Percentiles rank a stretch among this genome's conserved stretches.
phyloP scores from a whole-genome alignment of 1,140 invertebrate species.

The Drosophila serrata region DNA sequence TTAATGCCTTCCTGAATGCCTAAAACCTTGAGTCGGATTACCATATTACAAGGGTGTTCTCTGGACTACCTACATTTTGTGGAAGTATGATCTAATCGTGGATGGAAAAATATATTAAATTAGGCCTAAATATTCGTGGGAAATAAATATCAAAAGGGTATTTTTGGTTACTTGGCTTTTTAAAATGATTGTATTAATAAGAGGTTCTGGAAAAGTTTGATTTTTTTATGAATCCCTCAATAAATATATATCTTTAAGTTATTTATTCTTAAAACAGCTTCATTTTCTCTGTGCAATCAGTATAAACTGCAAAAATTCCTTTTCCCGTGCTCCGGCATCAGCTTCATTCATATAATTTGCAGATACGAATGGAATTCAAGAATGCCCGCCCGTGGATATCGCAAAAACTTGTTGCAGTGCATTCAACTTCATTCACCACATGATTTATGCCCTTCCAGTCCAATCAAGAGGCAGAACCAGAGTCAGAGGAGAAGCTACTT shows the following conservation, averaged over 20 bases:
- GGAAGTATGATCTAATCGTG: conserved; percentile 33
- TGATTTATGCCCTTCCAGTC: conserved; percentile 49
- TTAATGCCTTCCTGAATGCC: conserved; percentile 57
- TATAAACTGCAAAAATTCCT: conserved; percentile 6
- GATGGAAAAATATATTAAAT: not conserved
- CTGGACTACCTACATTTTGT: not conserved
- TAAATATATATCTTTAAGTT: not conserved
- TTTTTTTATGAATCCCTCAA: not conserved
- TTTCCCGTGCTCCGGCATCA: not conserved
- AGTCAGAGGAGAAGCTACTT: not conserved
- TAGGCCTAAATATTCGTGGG: conserved; percentile 4
- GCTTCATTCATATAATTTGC: conserved; percentile 16
- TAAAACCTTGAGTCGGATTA: conserved; percentile 15
- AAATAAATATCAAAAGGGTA: not conserved
- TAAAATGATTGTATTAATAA: not conserved
- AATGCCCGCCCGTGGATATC: conserved; percentile 45
- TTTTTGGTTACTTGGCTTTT: not conserved
- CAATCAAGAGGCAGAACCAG: conserved; percentile 28
- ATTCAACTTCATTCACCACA: conserved; percentile 55
- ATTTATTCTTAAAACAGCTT: not conserved
- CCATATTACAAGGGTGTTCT: conserved; percentile 33
- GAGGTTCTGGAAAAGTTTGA: not conserved
- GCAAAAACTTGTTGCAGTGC: conserved; percentile 44
- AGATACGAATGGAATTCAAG: conserved; percentile 40
- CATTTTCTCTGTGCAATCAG: not conserved